Conservation (phyloP, 2,888 invertebrate species). For the Agonum fuliginosum region DNA sequence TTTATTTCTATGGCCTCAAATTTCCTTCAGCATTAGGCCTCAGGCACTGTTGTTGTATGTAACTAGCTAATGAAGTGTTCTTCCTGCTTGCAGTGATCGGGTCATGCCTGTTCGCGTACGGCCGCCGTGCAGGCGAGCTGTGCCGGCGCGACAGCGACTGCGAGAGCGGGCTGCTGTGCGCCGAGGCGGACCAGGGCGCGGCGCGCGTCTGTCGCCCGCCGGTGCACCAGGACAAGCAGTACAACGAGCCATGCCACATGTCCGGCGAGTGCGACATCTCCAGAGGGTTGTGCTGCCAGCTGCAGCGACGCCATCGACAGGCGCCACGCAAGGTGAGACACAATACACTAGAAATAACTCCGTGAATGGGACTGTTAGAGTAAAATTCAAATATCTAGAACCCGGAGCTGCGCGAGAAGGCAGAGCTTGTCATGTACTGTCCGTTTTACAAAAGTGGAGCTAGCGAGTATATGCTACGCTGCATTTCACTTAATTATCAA, state of each 20-base stretch:
- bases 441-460: too few species aligned
- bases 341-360: too few species aligned
- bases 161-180: slow-evolving; percentile 87
- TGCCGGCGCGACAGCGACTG: slow-evolving; percentile 90
- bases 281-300: slow-evolving; percentile 90
- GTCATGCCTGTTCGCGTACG: slow-evolving; percentile 81
- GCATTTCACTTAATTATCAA: too few species aligned
- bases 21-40: too few species aligned
- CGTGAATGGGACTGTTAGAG: too few species aligned
- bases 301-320: slow-evolving; percentile 90
- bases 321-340: slow-evolving; percentile 84
- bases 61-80: too few species aligned
- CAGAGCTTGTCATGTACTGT: too few species aligned
- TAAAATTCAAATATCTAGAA: too few species aligned
- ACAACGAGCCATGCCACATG: slow-evolving; percentile 88
- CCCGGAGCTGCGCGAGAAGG: too few species aligned
- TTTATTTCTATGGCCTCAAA: too few species aligned
- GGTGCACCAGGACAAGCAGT: slow-evolving; percentile 85
- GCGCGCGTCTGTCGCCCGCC: slow-evolving; percentile 87
- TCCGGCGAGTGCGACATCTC: slow-evolving; percentile 91
- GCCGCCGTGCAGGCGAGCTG: slow-evolving; percentile 86
- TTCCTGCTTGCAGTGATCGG: slow-evolving; percentile 78
- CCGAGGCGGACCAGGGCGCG: slow-evolving; percentile 80
- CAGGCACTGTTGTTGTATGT: neutral
- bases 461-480: too few species aligned